Evolutionary conservation across 2,797 vertebrate species (phyloP), one percentile per base, ranked within the genome.

Genomic region (Pelochelys cantorii): DNA sequence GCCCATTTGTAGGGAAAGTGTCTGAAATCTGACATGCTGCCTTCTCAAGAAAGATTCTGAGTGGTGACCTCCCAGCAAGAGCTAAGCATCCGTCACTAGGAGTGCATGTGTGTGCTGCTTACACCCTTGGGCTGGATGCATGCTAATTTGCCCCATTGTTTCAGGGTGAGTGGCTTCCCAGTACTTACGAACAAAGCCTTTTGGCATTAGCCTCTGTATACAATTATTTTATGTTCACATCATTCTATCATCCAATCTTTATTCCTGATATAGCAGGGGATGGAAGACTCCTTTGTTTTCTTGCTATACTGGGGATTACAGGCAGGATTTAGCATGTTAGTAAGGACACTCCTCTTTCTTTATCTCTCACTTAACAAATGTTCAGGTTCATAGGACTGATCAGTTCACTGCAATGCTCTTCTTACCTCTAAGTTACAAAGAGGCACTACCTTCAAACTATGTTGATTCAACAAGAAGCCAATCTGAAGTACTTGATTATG

Each of bases 91-190:
- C 87, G 96, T 98, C 98, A 98, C 97, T 5, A 6, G 89, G 94
- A 96, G 95, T 94, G 65, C 10, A 83, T 90, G 96, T 84, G 96
- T 95, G 90, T 81, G 81, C 90, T 90, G 93, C 95, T 96, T 86
- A 92, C 95, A 97, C 97, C 97, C 96, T 97, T 96, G 97, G 97
- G 96, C 97, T 97, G 97, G 95, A 96, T 97, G 98, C 97, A 98
- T 98, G 97, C 97, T 98, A 98, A 99, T 98, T 98, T 98, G 96
- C 97, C 97, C 98, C 97, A 97, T 98, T 98, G 98, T 99, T 99
- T 99, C 98, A 77, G 98, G 98, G 98, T 99, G 98, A 99, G 96
- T 98, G 98, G 95, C 94, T 98, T 98, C 98, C 98, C 97, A 98
- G 98, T 98, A 97, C 97, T 98, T 98, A 95, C 10, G 84, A 98